Evolutionary conservation across 2,113 vertebrate species (phyloP).

Genomic region (Entomyzon cyanotis): DNA sequence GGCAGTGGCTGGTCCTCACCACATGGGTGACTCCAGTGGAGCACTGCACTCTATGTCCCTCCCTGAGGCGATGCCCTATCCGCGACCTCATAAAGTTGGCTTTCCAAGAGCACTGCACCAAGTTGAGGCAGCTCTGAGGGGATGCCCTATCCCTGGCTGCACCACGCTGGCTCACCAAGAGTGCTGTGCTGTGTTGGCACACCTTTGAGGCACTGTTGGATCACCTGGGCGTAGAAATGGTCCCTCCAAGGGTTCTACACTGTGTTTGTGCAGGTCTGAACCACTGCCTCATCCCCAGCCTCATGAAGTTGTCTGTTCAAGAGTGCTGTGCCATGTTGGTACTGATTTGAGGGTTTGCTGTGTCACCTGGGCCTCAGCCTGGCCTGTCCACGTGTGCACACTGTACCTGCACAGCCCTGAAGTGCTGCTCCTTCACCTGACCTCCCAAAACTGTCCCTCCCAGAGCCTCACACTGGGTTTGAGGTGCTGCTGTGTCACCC

Average conservation of each 20-base stretch:
- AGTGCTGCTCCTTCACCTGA: accelerated
- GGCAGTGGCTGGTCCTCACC: too few relatives aligned
- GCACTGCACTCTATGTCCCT: not conserved
- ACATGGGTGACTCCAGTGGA: accelerated
- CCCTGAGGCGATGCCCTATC: not conserved
- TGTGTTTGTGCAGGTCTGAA: accelerated
- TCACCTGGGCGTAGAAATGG: accelerated
- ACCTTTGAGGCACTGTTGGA: not conserved
- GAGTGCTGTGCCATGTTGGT: accelerated
- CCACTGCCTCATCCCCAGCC: accelerated
- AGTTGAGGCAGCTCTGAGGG: not conserved
- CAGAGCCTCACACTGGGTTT: accelerated
- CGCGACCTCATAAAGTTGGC: accelerated
- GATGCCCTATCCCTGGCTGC: accelerated
- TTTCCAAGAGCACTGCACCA: accelerated
- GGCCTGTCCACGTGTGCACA: accelerated
- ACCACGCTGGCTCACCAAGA: accelerated
- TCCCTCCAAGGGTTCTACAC: accelerated
- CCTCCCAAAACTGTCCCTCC: not conserved
- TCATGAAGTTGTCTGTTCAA: accelerated
- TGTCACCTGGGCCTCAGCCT: too few relatives aligned
- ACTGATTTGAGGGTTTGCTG: not conserved
- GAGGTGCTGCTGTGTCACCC: not conserved
- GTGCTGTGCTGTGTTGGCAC: accelerated
- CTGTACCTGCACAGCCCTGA: not conserved